These are phyloP conservation scores for Elaphurus davidianus DNA, from an alignment of 2,113 vertebrate genomes.

Conservation along the genomic window DNA sequence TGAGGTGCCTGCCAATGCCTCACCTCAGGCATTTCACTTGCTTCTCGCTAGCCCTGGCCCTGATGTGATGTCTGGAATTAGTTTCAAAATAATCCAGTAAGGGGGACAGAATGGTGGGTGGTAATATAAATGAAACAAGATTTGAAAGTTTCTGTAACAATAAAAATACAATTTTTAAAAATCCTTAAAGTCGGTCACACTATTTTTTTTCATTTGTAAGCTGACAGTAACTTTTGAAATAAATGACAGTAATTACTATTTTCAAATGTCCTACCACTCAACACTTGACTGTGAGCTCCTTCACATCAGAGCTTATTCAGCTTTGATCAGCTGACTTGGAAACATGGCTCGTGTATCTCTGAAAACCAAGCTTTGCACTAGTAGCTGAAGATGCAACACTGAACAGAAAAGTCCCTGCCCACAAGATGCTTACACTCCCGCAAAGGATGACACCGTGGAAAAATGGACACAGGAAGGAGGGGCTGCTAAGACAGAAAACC, in stretches of 20 bases:
- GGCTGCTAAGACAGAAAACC: neutral
- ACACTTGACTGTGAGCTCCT: neutral
- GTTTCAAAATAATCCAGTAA: neutral
- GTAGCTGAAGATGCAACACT: neutral
- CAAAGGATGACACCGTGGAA: neutral
- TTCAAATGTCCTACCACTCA: neutral
- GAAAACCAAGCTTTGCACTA: neutral
- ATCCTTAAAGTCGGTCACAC: neutral
- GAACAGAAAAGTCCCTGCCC: neutral
- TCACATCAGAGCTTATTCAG: neutral
- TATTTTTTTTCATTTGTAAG: neutral
- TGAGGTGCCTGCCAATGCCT: fast-evolving
- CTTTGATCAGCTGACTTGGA: neutral
- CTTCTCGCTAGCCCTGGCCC: neutral
- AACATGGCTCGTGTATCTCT: neutral
- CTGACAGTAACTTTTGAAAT: neutral
- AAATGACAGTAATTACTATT: neutral
- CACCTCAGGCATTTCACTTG: neutral
- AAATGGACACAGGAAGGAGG: neutral
- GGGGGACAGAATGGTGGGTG: neutral
- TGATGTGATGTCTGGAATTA: neutral
- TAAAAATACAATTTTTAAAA: neutral
- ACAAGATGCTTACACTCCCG: neutral
- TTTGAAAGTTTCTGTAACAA: neutral
- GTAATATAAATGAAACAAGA: neutral